These are phyloP conservation scores for Lates calcarifer DNA, from an alignment of 2,113 vertebrate species.

Conservation along the genomic window DNA sequence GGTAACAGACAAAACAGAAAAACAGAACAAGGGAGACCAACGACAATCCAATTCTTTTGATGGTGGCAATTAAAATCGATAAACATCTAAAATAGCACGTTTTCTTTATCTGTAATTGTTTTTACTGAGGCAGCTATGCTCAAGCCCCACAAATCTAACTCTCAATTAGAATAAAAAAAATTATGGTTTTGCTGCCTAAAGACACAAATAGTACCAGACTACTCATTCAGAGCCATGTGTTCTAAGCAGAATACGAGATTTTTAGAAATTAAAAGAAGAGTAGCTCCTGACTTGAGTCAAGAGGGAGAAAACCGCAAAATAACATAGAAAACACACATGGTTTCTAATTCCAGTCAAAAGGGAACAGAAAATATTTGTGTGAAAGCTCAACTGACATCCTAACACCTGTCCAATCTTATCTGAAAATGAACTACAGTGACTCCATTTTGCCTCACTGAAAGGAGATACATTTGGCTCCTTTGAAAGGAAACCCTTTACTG, in stretches of 20 bases:
- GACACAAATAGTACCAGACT: slow-evolving; percentile 12
- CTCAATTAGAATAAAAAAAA: slow-evolving; percentile 9
- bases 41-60: slow-evolving; percentile 24
- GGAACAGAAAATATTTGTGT: slow-evolving; percentile 45
- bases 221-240: slow-evolving; percentile 1
- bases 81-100: slow-evolving; percentile 40
- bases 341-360: slow-evolving; percentile 39
- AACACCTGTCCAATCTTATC: slow-evolving; percentile 72
- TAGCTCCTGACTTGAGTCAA: slow-evolving; percentile 5
- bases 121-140: slow-evolving; percentile 16
- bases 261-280: slow-evolving; percentile 20
- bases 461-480: slow-evolving; percentile 63
- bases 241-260: slow-evolving; percentile 15
- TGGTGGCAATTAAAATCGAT: slow-evolving; percentile 55
- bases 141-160: slow-evolving; percentile 13
- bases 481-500: slow-evolving; percentile 68
- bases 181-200: slow-evolving; percentile 1
- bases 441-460: slow-evolving; percentile 65
- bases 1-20: slow-evolving; percentile 23
- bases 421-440: slow-evolving; percentile 53
- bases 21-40: slow-evolving; percentile 2
- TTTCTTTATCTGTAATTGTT: slow-evolving; percentile 43
- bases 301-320: slow-evolving; percentile 17
- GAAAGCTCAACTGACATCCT: slow-evolving; percentile 38
- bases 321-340: background rate